Base-by-base conservation (phyloP, 1,140 invertebrate species). In the Drosophila tsacasi region DNA sequence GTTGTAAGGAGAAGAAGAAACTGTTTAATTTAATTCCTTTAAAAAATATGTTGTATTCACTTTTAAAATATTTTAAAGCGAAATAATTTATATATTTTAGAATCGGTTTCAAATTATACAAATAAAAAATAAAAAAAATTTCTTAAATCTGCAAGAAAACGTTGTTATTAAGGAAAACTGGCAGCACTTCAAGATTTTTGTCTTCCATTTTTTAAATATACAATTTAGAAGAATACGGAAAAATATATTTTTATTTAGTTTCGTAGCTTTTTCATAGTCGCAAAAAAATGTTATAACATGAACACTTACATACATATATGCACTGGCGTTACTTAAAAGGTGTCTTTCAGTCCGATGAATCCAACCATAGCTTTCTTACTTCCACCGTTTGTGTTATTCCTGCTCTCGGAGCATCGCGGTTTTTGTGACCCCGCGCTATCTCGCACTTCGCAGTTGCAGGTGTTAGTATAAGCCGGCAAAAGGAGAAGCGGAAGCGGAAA, bases 361-460 rank as follows among this genome's bases (percentile, higher is more conserved):
- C 4, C 17, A 54, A n/a, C 2, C 1, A 37, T 5, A 15, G 5
- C 19, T 10, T 23, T 27, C n/a, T 21, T 32, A n/a, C 9, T n/a
- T 23, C 27, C 37, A 3, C 17, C 13, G 19, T 69, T 69, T 75
- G 39, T 55, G 67, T 71, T 71, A 23, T 68, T 71, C 55, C 62
- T 69, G 64, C 71, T 42, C 68, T 63, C 23, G 8, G 42, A 59
- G 72, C 30, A 27, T 44, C 52, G 77, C 63, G 81, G 63, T 89
- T 87, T 83, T 89, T 89, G 84, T 69, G 80, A 66, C 81, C 80
- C 50, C 30, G 15, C 30, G 47, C 69, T 60, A 58, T 71, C 73
- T 39, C 46, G 61, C 35, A 47, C 37, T 66, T 46, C 27, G 30
- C 74, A 79, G 78, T 66, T 89, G 80, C 52, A 81, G 68, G 82